These are phyloP conservation scores for Trissolcus japonicus DNA, from an alignment of 2,888 invertebrate genomes.

Conservation along the genomic window DNA sequence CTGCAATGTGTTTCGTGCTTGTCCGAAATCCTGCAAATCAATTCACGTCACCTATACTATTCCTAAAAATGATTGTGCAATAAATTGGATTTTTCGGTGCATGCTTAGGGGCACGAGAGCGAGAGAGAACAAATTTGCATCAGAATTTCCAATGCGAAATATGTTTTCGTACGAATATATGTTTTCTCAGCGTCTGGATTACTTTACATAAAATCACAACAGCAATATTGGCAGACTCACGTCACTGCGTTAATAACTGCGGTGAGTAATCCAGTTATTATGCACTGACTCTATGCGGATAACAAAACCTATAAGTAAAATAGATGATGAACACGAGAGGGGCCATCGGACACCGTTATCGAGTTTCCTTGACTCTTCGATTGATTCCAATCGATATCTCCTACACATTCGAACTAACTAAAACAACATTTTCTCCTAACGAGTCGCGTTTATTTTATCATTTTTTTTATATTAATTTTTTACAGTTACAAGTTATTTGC, in stretches of 20 bases:
- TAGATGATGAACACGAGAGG: slow-evolving; percentile 16
- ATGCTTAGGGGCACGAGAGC: slow-evolving; percentile 14
- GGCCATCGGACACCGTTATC: slow-evolving; percentile 16
- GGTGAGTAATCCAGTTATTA: slow-evolving; percentile 48
- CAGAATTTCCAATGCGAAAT: slow-evolving; percentile 32
- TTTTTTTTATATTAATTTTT: too few species aligned
- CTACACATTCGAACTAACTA: too few species aligned
- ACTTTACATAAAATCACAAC: slow-evolving; percentile 44
- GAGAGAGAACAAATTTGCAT: slow-evolving; percentile 12
- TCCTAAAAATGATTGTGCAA: slow-evolving; percentile 7
- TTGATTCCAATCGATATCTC: too few species aligned
- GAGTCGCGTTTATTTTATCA: too few species aligned
- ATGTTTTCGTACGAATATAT: slow-evolving; percentile 8
- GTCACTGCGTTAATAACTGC: slow-evolving; percentile 31
- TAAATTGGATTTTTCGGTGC: slow-evolving; percentile 10
- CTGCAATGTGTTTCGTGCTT: not conserved
- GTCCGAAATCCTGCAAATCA: slow-evolving; percentile 3
- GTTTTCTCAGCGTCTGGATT: slow-evolving; percentile 27
- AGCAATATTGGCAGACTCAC: slow-evolving; percentile 43
- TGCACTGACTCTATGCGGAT: slow-evolving; percentile 18
- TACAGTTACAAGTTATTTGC: too few species aligned
- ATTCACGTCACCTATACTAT: slow-evolving; percentile 2
- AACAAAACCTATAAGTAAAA: slow-evolving; percentile 20
- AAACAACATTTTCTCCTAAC: too few species aligned
- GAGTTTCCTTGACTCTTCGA: not conserved